These are phyloP conservation scores for Acanthiza pusilla DNA, from an alignment of 2,797 vertebrate species.

Conservation along the genomic window DNA sequence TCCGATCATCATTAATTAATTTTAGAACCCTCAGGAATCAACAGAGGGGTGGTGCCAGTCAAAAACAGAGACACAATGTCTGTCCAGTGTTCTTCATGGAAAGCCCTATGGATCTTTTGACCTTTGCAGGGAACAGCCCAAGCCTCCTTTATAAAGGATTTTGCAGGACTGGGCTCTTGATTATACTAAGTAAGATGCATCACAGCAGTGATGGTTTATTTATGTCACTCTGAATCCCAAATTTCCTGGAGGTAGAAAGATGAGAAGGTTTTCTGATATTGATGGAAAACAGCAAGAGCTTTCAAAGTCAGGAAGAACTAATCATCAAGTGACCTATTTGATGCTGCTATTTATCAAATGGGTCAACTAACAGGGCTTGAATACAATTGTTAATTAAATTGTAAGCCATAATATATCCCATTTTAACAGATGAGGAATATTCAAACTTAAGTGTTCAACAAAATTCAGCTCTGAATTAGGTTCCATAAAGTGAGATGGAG, in stretches of 20 bases:
- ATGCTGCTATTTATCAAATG: not conserved
- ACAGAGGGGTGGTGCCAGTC: fast-evolving
- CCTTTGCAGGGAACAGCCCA: fast-evolving
- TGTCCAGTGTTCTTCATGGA: not conserved
- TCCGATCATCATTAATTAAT: not conserved
- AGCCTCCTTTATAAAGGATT: not conserved
- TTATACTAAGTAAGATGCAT: not conserved
- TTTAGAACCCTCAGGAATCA: not conserved
- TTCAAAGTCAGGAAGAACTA: not conserved
- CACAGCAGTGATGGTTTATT: not conserved
- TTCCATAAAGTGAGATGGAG: not conserved
- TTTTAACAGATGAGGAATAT: not conserved
- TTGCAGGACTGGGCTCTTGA: not conserved
- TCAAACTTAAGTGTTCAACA: not conserved
- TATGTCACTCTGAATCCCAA: not conserved
- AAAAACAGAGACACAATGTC: not conserved
- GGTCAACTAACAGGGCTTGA: not conserved
- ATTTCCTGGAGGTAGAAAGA: not conserved
- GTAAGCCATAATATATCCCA: not conserved
- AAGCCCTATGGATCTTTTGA: not conserved
- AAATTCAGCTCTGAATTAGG: not conserved
- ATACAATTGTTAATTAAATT: not conserved
- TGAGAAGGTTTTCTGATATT: not conserved
- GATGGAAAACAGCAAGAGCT: not conserved
- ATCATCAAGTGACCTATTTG: not conserved